Evolutionary conservation across 2,113 vertebrate genomes (phyloP).

Genomic region (Zonotrichia leucophrys): DNA sequence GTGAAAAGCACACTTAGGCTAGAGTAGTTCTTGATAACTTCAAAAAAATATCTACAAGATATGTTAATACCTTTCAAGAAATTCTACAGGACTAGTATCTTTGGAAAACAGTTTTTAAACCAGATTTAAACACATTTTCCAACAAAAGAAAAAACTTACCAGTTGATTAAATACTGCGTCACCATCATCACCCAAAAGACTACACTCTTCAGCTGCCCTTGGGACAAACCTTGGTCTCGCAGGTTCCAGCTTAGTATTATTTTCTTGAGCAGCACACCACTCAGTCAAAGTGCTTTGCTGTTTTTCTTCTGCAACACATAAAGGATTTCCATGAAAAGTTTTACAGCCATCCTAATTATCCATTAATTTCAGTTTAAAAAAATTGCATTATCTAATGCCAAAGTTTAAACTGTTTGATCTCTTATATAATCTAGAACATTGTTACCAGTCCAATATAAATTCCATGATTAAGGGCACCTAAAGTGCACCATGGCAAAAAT

Average conservation of each 20-base stretch:
- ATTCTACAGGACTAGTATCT: background rate
- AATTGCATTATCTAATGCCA: rapidly evolving
- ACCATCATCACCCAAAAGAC: constrained; percentile 70
- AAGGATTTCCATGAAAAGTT: background rate
- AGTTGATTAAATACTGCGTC: constrained; percentile 76
- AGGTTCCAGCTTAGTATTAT: constrained; percentile 50
- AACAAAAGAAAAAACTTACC: constrained; percentile 68
- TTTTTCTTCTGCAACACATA: constrained; percentile 78
- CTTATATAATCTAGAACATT: background rate
- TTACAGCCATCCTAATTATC: background rate
- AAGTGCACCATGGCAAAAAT: background rate
- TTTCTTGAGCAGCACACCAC: constrained; percentile 82
- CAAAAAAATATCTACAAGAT: background rate
- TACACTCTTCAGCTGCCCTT: constrained; percentile 67
- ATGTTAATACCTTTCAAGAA: background rate
- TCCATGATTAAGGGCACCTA: background rate
- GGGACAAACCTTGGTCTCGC: constrained; percentile 64
- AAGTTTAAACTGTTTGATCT: background rate
- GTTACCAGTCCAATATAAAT: background rate
- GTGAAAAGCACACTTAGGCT: background rate
- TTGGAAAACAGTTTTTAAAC: background rate
- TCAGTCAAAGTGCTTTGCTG: constrained; percentile 82
- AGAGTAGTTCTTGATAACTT: background rate
- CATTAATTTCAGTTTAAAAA: background rate
- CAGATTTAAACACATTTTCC: background rate